Evolutionary conservation across 2,113 vertebrate species (phyloP), one percentile per base, ranked within the genome.

Genomic region (Cephalopholis sonnerati): DNA sequence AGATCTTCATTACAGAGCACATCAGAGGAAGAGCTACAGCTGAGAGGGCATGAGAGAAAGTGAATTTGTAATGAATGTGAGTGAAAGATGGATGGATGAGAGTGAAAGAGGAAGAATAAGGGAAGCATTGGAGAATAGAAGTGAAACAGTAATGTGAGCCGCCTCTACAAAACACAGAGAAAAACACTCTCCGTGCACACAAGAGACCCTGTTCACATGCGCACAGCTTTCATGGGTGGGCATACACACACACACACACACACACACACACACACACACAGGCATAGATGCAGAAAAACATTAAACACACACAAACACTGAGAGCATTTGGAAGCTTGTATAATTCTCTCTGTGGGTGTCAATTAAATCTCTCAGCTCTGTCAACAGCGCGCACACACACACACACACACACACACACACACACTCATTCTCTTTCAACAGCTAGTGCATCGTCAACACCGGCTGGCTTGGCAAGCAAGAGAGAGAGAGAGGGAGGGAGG

Each of bases 291-390:
- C 44, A 76, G 74, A 57, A 64, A 86, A 74, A 75, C n/a, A 74
- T 77, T 46, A 68, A 39, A 71, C 66, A 77, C 46, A 84, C 22
- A 50, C 44, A 75, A 48, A 51, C 20, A 39, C 7, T 11, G 6
- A 62, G n/a, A 86, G 74, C 81, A 87, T 90, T 92, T 88, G 89
- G 86, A 88, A 81, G 87, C 82, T 90, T 93, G 91, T 90, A 83
- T 90, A 92, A 87, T 92, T 90, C 81, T 87, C 91, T 92, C 85
- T 79, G 91, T 93, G 89, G 93, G 89, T 91, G 90, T 93, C 93
- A 93, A 91, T 92, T 92, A 92, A 93, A 92, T 91, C 87, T 90
- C 83, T 86, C 74, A 82, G 84, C 81, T 87, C 87, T 79, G 85
- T 91, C 87, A 93, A 91, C 89, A 83, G 62, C 79, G 48, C 79